Evolutionary conservation across 2,888 invertebrate genomes (phyloP), one percentile per base, ranked within the genome.

Genomic region (Rosalia funebris): DNA sequence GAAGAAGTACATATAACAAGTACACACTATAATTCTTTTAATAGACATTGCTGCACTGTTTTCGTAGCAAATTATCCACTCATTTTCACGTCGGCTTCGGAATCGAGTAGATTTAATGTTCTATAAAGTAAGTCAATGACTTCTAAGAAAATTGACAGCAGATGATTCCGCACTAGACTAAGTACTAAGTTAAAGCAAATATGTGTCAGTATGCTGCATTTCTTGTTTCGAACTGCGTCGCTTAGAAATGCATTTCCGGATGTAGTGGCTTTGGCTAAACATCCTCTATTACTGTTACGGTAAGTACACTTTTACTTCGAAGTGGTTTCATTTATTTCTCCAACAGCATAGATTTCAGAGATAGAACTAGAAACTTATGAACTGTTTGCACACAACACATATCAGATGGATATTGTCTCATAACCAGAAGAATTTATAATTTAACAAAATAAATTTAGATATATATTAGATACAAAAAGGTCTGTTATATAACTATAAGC

Each of bases 151-250:
- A 70, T 62, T 60, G 63, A 62, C 63, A 63, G 52, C 48, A 62
- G 54, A 53, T 66, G 53, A 25, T 53, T 66, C 58, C 61, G 47
- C 17, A 53, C 25, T 44, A 39, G 50, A 16, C 37, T 59, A 31
- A 39, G 54, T 57, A 52, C 56, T 14, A 52, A 65, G 73, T 73
- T 72, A 71, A 69, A 70, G 71, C 70, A 70, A 77, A 77, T 77
- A 75, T 77, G 73, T 77, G 78, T 77, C 75, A 77, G 76, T 77
- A 65, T 77, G 77, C 76, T 77, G 77, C 75, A 74, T 68, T 71
- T 72, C 71, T 69, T 72, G 65, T 66, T n/a, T 63, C 50, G 62
- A 65, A 63, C 66, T 66, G 68, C 64, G 66, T 62, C 61, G 59
- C 62, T 65, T 71, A 67, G 69, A 72, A n/a, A 71, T 69, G 71